These are phyloP conservation scores for Gymnopithys bicolor DNA, from an alignment of 2,797 vertebrate genomes.

Conservation along the genomic window DNA sequence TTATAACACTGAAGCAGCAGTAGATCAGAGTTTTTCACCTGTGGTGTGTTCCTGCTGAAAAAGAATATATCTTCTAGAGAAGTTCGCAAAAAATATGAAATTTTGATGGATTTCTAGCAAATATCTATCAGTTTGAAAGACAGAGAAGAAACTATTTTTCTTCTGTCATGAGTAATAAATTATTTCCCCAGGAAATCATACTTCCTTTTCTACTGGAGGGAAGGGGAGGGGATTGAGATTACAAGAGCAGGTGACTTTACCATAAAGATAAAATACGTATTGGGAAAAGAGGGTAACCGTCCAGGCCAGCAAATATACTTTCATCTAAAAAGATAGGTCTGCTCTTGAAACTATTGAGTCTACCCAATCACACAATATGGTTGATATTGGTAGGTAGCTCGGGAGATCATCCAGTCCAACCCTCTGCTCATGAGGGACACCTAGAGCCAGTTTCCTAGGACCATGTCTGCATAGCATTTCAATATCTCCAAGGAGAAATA, in stretches of 20 bases:
- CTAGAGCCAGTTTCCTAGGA: neutral
- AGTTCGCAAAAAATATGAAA: neutral
- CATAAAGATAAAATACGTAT: neutral
- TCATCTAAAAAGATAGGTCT: neutral
- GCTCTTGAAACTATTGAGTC: neutral
- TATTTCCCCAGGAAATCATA: neutral
- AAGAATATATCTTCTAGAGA: neutral
- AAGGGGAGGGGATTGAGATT: neutral
- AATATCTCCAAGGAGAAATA: neutral
- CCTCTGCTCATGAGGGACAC: neutral
- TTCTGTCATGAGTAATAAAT: neutral
- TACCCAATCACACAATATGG: neutral
- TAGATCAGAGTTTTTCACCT: neutral
- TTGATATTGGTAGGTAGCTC: neutral
- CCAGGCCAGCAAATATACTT: neutral
- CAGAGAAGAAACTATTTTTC: neutral
- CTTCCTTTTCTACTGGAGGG: fast-evolving
- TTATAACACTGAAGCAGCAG: neutral
- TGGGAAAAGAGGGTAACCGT: neutral
- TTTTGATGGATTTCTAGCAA: neutral
- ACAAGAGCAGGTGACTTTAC: neutral
- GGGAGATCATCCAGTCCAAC: neutral
- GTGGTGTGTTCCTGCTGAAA: neutral
- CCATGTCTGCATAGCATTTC: neutral
- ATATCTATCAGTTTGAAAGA: neutral